Evolutionary conservation across 2,797 vertebrate genomes (phyloP), one percentile per base, ranked within the genome.

Genomic region (Micromesistius poutassou): DNA sequence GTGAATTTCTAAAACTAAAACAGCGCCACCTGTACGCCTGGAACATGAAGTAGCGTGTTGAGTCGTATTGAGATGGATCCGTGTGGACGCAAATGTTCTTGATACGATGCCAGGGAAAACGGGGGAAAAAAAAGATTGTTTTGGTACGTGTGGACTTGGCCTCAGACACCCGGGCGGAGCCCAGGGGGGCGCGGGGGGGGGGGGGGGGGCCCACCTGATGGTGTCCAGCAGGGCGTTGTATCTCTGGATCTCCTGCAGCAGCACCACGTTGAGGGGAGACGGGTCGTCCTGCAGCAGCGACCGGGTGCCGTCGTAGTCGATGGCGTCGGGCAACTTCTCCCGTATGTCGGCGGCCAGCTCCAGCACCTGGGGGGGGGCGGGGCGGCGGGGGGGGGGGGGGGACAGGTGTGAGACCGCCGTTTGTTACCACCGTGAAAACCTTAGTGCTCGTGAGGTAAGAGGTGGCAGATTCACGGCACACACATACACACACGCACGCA

Each of bases 231-330:
- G 90, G 28, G 87, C 83, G 83, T 97, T 97, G 86, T 97, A 98
- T 92, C 94, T 94, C 86, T 96, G 95, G 80, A 97, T 96, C 93
- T 98, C 96, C 84, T 97, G 96, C 73, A 96, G 89, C 75, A 98
- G 86, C 42, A 97, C 96, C 70, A 96, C 95, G 36, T 95, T 96
- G 33, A 97, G 92, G 0, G 96, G 96, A 3, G 94, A 94, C 0
- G 92, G 92, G 78, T 95, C 92, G 0, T 92, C 89, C 73, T 94
- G 91, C 73, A 98, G 85, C 31, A 94, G 74, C 38, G 89, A 87
- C 31, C 81, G 86, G 14, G 91, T 94, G 1, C 90, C 87, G 76
- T 95, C 94, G 0, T 93, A 95, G 84, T 96, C 95, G 0, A 96
- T 92, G 87, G 90, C 81, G 9, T 86, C 80, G 0, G 96, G 96